Conservation (phyloP, 2,888 invertebrate genomes). For the Synergus gifuensis region DNA sequence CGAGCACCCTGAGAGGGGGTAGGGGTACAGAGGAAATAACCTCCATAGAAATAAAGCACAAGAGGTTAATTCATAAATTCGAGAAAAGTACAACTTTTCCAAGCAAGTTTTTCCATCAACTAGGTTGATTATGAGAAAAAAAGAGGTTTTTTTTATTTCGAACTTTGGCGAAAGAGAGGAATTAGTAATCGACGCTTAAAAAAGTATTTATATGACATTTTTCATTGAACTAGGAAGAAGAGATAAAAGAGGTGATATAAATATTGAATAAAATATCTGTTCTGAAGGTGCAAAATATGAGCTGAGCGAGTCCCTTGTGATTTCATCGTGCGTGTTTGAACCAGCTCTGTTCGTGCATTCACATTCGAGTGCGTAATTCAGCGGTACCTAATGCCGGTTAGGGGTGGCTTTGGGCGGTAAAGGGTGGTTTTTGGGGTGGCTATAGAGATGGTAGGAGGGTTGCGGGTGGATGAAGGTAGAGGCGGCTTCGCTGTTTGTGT, state of each 20-base stretch:
- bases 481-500: slow-evolving; percentile 75
- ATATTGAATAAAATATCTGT: neutral
- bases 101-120: neutral
- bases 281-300: slow-evolving; percentile 3
- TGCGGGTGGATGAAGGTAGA: slow-evolving; percentile 56
- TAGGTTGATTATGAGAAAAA: no score
- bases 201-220: no score
- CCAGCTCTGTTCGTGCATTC: slow-evolving; percentile 53
- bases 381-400: slow-evolving; percentile 67
- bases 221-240: no score
- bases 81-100: neutral
- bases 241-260: neutral
- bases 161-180: no score
- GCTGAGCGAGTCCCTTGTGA: neutral
- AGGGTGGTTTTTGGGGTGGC: slow-evolving; percentile 37
- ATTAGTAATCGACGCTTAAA: no score
- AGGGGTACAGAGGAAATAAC: neutral
- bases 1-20: neutral
- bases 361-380: slow-evolving; percentile 72
- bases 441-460: slow-evolving; percentile 49
- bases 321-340: slow-evolving; percentile 23
- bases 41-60: neutral
- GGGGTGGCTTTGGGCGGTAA: slow-evolving; percentile 61
- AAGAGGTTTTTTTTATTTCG: no score
- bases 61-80: neutral